Evolutionary conservation across 1,140 invertebrate genomes (phyloP).

Genomic region (Pseudomyrmex gracilis): DNA sequence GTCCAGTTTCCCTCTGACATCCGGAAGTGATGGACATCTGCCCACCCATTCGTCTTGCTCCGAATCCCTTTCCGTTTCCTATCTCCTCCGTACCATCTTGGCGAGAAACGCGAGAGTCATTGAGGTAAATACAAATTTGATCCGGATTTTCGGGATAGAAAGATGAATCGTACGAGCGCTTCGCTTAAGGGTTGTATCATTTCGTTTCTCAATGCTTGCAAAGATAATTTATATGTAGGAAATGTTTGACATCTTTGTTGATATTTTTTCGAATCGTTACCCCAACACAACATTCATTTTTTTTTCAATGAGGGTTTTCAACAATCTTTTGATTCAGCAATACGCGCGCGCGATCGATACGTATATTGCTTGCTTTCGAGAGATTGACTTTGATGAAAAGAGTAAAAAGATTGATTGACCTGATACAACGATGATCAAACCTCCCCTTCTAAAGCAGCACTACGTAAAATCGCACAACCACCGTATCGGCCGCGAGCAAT

Average conservation of each 20-base stretch:
- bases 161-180: conserved; percentile 2
- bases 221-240: too few relatives aligned
- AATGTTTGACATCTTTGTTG: too few relatives aligned
- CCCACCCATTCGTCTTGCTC: neutral
- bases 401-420: conserved; percentile 1
- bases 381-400: neutral
- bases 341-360: neutral
- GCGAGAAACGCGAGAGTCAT: neutral
- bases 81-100: neutral
- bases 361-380: neutral
- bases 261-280: too few relatives aligned
- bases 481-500: neutral
- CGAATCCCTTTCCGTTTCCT: neutral
- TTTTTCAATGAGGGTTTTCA: too few relatives aligned
- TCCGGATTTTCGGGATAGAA: neutral
- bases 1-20: conserved; percentile 31
- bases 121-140: conserved; percentile 17
- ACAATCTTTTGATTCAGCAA: neutral
- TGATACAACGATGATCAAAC: conserved; percentile 14
- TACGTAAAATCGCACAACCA: neutral
- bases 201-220: neutral
- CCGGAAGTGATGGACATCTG: conserved; percentile 55
- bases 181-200: neutral
- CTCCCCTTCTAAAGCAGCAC: neutral
- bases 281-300: too few relatives aligned